Conservation (phyloP, 2,113 vertebrate genomes). For the Hippocampus mohnikei region DNA sequence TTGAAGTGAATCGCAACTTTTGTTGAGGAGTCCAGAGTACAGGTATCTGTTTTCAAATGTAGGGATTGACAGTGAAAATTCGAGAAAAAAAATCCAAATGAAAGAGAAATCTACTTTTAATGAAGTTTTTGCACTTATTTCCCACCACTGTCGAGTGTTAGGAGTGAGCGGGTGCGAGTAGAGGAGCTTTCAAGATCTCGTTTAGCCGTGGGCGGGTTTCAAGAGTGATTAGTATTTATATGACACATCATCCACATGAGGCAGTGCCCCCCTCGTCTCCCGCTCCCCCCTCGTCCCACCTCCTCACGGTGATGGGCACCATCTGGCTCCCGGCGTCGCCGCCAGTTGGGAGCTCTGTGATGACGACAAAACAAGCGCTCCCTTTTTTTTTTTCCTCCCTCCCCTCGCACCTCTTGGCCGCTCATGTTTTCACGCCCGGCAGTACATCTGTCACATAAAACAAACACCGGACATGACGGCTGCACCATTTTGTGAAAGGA, state of each 20-base stretch:
- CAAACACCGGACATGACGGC: conserved; percentile 33
- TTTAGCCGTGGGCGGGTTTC: conserved; percentile 61
- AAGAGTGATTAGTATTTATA: conserved; percentile 65
- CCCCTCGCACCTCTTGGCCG: conserved; percentile 15
- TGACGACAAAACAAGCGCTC: conserved; percentile 55
- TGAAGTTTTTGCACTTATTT: background rate
- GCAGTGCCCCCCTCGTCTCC: conserved; percentile 50
- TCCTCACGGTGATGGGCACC: conserved; percentile 62
- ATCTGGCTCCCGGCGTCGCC: conserved; percentile 66
- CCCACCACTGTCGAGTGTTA: background rate
- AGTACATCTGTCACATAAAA: conserved; percentile 42
- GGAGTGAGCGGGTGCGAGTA: conserved; percentile 40
- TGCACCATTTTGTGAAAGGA: conserved; percentile 24
- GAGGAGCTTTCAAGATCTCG: conserved; percentile 58
- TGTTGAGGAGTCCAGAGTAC: too few relatives aligned
- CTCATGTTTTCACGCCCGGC: conserved; percentile 46
- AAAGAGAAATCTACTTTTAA: background rate
- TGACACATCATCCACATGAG: conserved; percentile 66
- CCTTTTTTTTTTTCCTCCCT: conserved; percentile 13
- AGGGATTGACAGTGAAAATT: too few relatives aligned
- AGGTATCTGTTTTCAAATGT: too few relatives aligned
- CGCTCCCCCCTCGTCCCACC: conserved; percentile 54
- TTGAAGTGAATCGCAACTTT: too few relatives aligned
- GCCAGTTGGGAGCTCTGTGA: conserved; percentile 43
- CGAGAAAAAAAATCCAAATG: too few relatives aligned